A percentile compares a stretch with the other conserved stretches of the same genome.
phyloP scores from a whole-genome alignment of 2,888 invertebrate genomes.

The Auanema sp. region DNA sequence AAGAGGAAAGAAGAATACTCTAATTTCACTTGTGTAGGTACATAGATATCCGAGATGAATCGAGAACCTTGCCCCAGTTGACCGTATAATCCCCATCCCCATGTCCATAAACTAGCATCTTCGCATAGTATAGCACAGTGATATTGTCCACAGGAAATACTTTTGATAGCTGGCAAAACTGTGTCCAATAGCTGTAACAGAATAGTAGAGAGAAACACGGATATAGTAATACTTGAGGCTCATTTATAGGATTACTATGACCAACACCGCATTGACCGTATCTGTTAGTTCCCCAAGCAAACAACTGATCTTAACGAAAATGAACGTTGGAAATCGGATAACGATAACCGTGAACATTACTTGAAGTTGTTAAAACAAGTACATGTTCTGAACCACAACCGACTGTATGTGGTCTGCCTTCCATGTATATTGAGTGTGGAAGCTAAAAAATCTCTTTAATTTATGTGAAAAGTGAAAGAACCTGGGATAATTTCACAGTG shows the following conservation, averaged over 20 bases:
- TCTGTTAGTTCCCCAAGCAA: constrained; percentile 52
- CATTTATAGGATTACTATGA: constrained; percentile 28
- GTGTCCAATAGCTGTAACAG: constrained; percentile 44
- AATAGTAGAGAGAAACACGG: neutral
- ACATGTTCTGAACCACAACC: constrained; percentile 58
- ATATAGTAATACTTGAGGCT: constrained; percentile 19
- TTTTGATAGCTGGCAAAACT: constrained; percentile 36
- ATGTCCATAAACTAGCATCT: constrained; percentile 47
- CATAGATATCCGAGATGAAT: constrained; percentile 1
- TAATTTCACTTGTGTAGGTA: constrained; percentile 27
- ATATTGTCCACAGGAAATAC: constrained; percentile 55
- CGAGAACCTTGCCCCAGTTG: constrained; percentile 47
- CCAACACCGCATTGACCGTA: constrained; percentile 61
- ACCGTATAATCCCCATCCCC: constrained; percentile 58
- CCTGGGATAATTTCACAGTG: too few species aligned
- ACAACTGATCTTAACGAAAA: constrained; percentile 28
- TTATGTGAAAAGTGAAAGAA: neutral
- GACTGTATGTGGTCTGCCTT: constrained; percentile 38
- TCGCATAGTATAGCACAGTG: constrained; percentile 51
- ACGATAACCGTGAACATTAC: constrained; percentile 23
- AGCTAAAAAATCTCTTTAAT: constrained; percentile 3
- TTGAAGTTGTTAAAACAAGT: constrained; percentile 45
- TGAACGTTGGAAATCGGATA: neutral
- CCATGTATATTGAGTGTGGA: constrained; percentile 23
- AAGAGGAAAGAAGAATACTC: neutral